Evolutionary conservation across 2,113 vertebrate species (phyloP).

Genomic region (Ceyx melanurus): DNA sequence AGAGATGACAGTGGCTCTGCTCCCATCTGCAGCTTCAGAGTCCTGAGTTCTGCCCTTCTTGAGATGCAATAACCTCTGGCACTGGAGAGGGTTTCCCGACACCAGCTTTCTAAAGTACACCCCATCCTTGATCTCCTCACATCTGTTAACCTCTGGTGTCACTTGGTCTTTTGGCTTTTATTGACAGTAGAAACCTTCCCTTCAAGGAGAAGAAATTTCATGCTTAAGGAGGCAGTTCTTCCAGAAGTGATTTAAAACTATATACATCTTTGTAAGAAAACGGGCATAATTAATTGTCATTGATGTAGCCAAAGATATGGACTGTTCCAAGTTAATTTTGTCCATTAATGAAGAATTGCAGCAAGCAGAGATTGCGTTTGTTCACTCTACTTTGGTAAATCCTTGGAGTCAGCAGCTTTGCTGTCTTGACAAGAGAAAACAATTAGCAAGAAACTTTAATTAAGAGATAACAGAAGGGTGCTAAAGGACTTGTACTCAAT

Average conservation of each 20-base stretch:
- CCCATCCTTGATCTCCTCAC: background rate
- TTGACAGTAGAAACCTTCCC: background rate
- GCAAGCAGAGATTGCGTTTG: conserved; percentile 10
- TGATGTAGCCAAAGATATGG: conserved; percentile 52
- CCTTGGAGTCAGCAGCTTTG: conserved; percentile 65
- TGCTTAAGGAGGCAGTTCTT: conserved; percentile 18
- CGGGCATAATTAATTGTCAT: conserved; percentile 50
- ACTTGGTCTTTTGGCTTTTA: background rate
- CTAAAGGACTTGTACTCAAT: conserved; percentile 59
- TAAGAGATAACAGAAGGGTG: conserved; percentile 73
- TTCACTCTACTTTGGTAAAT: conserved; percentile 59
- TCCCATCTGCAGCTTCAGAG: background rate
- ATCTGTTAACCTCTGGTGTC: background rate
- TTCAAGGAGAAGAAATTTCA: conserved; percentile 7
- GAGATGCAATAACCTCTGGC: background rate
- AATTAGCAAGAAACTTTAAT: conserved; percentile 74
- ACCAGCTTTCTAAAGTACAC: rapidly evolving
- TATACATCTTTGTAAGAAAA: conserved; percentile 55
- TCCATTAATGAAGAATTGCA: conserved; percentile 53
- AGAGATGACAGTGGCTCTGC: background rate
- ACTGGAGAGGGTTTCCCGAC: background rate
- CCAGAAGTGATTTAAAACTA: conserved; percentile 36
- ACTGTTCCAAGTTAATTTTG: conserved; percentile 61
- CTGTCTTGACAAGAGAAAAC: conserved; percentile 69
- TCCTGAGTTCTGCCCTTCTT: background rate